Evolutionary conservation across 2,888 invertebrate species (phyloP).

Genomic region (Tetropium fuscum): DNA sequence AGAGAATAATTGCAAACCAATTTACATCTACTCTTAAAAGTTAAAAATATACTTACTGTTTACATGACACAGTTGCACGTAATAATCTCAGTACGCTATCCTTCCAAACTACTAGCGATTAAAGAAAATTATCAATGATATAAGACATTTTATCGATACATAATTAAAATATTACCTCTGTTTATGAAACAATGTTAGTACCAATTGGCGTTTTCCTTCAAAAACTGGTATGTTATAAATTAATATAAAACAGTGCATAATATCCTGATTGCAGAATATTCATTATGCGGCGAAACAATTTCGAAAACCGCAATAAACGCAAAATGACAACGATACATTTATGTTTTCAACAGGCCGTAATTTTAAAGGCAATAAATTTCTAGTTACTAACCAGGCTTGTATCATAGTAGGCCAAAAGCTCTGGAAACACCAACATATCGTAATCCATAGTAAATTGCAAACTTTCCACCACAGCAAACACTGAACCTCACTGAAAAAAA

Average conservation of each 20-base stretch:
- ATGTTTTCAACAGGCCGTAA: slow-evolving; percentile 31
- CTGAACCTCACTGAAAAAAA: slow-evolving; percentile 18
- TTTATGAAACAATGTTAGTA: no score
- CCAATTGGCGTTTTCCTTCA: no score
- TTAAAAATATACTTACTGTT: no score
- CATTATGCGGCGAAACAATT: slow-evolving; percentile 49
- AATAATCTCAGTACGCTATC: no score
- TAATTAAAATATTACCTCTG: no score
- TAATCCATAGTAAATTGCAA: slow-evolving; percentile 69
- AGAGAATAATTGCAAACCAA: no score
- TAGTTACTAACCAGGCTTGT: slow-evolving; percentile 58
- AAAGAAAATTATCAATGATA: no score
- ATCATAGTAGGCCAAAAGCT: slow-evolving; percentile 74
- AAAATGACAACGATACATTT: slow-evolving; percentile 29
- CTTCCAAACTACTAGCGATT: no score
- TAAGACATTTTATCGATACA: no score
- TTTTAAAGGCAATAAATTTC: slow-evolving; percentile 29
- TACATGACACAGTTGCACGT: no score
- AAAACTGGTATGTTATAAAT: no score
- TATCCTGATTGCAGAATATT: slow-evolving; percentile 5
- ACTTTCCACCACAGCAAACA: slow-evolving; percentile 16
- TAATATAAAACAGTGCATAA: slow-evolving; percentile 9
- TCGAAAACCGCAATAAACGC: slow-evolving; percentile 30
- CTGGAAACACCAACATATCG: slow-evolving; percentile 74
- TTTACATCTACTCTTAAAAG: no score